A percentile compares a stretch with the other conserved stretches of the same genome.
Conservation (phyloP, 2,888 invertebrate genomes). For the Parnassius mnemosyne region DNA sequence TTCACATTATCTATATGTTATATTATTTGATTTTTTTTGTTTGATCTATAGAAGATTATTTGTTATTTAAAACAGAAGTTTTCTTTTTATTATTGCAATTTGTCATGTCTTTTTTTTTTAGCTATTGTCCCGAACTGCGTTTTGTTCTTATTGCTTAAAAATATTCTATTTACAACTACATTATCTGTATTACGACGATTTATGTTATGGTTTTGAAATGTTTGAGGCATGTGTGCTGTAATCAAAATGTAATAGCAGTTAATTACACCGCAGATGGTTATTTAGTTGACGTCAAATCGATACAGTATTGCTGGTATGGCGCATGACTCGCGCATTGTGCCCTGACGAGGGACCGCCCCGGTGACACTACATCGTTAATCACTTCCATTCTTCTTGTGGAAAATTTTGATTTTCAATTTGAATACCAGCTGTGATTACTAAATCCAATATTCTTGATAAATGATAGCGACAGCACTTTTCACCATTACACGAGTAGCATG, state of each 20-base stretch:
- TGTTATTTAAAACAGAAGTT: too few species aligned
- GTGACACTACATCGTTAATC: conserved; percentile 76
- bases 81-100: too few species aligned
- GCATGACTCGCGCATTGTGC: conserved; percentile 69
- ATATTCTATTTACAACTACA: too few species aligned
- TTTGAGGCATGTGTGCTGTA: conserved; percentile 22
- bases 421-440: conserved; percentile 61
- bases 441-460: conserved; percentile 65
- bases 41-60: too few species aligned
- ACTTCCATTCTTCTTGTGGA: conserved; percentile 60
- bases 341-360: conserved; percentile 59
- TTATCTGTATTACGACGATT: too few species aligned
- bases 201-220: too few species aligned
- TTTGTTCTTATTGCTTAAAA: too few species aligned
- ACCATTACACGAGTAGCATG: conserved; percentile 26
- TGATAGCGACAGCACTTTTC: conserved; percentile 36
- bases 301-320: conserved; percentile 74
- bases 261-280: conserved; percentile 64
- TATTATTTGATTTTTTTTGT: too few species aligned
- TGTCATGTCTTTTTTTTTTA: too few species aligned
- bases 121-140: too few species aligned
- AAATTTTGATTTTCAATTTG: conserved; percentile 76
- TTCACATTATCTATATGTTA: too few species aligned
- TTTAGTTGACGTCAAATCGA: conserved; percentile 64
- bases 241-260: conserved; percentile 54